Conservation (phyloP, 2,888 invertebrate species). For the Homarus gammarus region DNA sequence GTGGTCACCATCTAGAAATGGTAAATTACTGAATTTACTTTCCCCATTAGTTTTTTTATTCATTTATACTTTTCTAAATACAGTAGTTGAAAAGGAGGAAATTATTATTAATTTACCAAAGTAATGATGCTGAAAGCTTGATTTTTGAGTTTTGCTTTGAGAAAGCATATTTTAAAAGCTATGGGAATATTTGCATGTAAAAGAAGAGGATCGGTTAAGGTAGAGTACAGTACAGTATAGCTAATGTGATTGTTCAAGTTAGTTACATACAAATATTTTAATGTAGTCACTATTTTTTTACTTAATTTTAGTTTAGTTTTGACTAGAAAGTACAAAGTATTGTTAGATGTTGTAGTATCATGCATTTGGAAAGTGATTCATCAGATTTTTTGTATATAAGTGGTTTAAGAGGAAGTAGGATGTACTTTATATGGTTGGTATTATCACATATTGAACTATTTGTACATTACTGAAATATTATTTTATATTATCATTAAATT, state of each 20-base stretch:
- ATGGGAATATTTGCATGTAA: constrained; percentile 5
- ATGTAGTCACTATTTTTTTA: constrained; percentile 49
- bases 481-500: constrained; percentile 6
- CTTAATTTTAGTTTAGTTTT: constrained; percentile 37
- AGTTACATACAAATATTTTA: constrained; percentile 21
- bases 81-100: background rate
- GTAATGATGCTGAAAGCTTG: background rate
- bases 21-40: background rate
- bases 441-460: constrained; percentile 20
- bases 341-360: constrained; percentile 36
- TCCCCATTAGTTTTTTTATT: background rate
- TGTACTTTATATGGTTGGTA: constrained; percentile 13
- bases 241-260: constrained; percentile 8
- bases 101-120: background rate
- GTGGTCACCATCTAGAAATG: no score
- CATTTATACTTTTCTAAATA: background rate
- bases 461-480: constrained; percentile 3
- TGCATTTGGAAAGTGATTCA: constrained; percentile 35
- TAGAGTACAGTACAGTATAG: constrained; percentile 11
- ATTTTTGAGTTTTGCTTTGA: constrained; percentile 13
- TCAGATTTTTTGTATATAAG: constrained; percentile 20
- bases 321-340: constrained; percentile 56
- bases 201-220: constrained; percentile 14
- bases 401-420: background rate
- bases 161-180: constrained; percentile 3